Base-by-base conservation (phyloP, 2,113 vertebrate species). In the Tenrec ecaudatus region DNA sequence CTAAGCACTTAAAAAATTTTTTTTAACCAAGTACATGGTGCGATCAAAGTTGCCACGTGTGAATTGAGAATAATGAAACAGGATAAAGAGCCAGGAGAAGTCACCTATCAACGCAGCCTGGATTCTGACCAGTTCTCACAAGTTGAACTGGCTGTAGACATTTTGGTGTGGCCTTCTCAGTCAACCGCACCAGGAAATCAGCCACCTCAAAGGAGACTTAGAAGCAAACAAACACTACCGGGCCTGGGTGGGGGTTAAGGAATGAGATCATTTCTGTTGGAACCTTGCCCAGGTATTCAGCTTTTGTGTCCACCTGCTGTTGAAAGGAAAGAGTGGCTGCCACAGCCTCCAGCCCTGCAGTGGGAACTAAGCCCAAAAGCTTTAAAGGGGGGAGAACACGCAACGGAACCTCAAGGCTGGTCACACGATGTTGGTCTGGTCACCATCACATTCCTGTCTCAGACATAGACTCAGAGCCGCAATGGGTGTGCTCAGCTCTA, bases 381-480 rank as follows among this genome's bases (percentile, higher is more conserved):
- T 53, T 93, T n/a, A 88, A 5, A 22, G 5, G 20, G 6, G 57
- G 27, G 31, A 33, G 23, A 31, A 53, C 57, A 80, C 11, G 5
- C 40, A 83, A 25, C 36, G 5, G 9, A 82, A 92, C 40, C 17
- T 31, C 77, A 62, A 23, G 66, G 69, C 57, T 27, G 5, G 15
- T 9, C 40, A n/a, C 29, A 36, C 88, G 77, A 20, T 81, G 27
- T 88, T 22, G 78, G 79, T 60, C 87, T 76, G 87, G 86, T 66
- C 40, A 53, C 47, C 12, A 53, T 53, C 17, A 62, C 89, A 81
- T 79, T 94, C 95, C 86, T 84, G 68, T 75, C 85, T 58, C 0
- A 11, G 33, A 82, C 95, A 19, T 16, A 78, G 96, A 94, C 53
- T 22, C 86, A 82, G 86, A 68, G 84, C 19, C 93, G 92, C 93